A percentile compares a stretch with the other conserved stretches of the same genome.
Evolutionary conservation across 2,888 invertebrate genomes (phyloP).

Genomic region (Euclidia mi): DNA sequence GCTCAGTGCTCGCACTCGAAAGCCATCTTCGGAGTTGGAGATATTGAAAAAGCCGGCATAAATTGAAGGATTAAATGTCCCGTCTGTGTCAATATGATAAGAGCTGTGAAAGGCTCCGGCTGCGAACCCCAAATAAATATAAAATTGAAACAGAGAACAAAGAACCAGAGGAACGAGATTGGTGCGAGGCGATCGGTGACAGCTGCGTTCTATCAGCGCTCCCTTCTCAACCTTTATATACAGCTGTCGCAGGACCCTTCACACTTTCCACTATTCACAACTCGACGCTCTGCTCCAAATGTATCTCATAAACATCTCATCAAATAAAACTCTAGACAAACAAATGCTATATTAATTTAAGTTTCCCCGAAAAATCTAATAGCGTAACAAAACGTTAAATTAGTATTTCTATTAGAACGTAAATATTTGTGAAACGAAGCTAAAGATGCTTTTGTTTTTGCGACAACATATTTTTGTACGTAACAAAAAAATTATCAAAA

Average conservation of each 20-base stretch:
- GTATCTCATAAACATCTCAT: constrained; percentile 39
- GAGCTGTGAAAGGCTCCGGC: constrained; percentile 73
- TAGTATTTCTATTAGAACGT: constrained; percentile 34
- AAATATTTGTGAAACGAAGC: constrained; percentile 21
- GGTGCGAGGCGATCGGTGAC: constrained; percentile 73
- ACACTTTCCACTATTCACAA: constrained; percentile 32
- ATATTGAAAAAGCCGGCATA: constrained; percentile 72
- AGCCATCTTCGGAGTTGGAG: constrained; percentile 57
- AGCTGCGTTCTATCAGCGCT: constrained; percentile 64
- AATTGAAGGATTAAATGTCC: constrained; percentile 81
- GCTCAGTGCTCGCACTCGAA: constrained; percentile 40
- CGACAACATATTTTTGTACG: constrained; percentile 44
- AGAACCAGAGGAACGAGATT: constrained; percentile 69
- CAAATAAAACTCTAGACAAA: constrained; percentile 25
- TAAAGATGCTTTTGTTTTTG: constrained; percentile 46
- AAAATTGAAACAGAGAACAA: constrained; percentile 81
- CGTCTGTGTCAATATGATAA: constrained; percentile 86
- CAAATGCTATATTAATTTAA: constrained; percentile 14
- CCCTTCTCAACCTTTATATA: constrained; percentile 60
- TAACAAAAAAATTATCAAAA: constrained; percentile 62
- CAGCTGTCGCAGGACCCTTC: constrained; percentile 54
- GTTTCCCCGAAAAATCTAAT: background rate
- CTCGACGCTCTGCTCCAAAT: constrained; percentile 25
- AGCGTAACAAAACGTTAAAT: constrained; percentile 5
- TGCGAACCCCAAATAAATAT: constrained; percentile 66